Conservation (phyloP, 92 coral and sea anemone genomes). For the Porites divaricata region DNA sequence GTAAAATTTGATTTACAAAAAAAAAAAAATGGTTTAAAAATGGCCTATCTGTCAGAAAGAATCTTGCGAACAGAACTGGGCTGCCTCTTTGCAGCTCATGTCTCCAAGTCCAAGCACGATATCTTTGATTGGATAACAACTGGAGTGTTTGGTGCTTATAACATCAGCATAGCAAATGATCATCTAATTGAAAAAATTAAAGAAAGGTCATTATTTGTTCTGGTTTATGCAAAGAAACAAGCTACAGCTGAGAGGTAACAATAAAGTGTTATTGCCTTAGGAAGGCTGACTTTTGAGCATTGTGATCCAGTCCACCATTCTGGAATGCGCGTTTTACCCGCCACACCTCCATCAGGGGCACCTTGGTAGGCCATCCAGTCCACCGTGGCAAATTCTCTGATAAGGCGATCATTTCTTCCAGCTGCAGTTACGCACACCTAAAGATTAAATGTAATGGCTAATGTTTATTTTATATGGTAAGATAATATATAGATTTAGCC, state of each 20-base stretch:
- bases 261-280: slow-evolving; percentile 19
- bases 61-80: no score
- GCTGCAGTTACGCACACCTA: slow-evolving; percentile 64
- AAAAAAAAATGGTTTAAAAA: no score
- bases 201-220: neutral
- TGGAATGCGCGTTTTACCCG: slow-evolving; percentile 59
- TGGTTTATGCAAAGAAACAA: no score
- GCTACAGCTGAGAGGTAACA: neutral
- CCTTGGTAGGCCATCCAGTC: slow-evolving; percentile 72
- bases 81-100: no score
- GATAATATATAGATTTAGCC: no score
- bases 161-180: no score
- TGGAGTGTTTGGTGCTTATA: no score
- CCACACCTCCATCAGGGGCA: slow-evolving; percentile 65
- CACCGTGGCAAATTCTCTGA: slow-evolving; percentile 18
- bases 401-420: slow-evolving; percentile 48
- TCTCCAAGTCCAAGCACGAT: no score
- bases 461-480: neutral
- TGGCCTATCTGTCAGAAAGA: no score
- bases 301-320: slow-evolving; percentile 77
- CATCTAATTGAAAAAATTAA: no score
- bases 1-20: no score
- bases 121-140: no score
- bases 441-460: neutral
- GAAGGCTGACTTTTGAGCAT: slow-evolving; percentile 52